Evolutionary conservation across 2,888 invertebrate genomes (phyloP).

Genomic region (Ceraclea dissimilis): DNA sequence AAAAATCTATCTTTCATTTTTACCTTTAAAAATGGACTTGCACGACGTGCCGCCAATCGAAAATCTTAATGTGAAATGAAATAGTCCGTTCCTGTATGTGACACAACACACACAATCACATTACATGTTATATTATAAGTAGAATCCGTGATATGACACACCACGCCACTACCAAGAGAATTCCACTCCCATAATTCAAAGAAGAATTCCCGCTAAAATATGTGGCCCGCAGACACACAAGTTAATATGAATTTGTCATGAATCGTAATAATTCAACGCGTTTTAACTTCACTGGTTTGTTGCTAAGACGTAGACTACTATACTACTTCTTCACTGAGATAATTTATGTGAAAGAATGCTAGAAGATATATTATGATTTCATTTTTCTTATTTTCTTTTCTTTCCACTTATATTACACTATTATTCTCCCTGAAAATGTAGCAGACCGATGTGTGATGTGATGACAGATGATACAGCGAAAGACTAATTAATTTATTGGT

Average conservation of each 20-base stretch:
- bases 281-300: constrained; percentile 6
- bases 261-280: constrained; percentile 14
- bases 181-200: constrained; percentile 5
- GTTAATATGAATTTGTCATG: constrained; percentile 18
- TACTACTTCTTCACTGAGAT: neutral
- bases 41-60: too few species aligned
- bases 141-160: constrained; percentile 2
- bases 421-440: too few species aligned
- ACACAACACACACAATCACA: neutral
- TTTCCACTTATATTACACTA: too few species aligned
- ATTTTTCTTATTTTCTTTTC: neutral
- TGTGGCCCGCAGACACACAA: constrained; percentile 16
- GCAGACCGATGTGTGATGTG: too few species aligned
- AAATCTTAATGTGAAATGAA: too few species aligned
- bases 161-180: neutral
- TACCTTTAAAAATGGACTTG: too few species aligned
- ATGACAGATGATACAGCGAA: too few species aligned
- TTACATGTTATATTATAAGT: neutral
- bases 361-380: neutral
- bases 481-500: too few species aligned
- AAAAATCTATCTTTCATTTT: too few species aligned
- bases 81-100: neutral
- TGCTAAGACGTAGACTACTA: constrained; percentile 3
- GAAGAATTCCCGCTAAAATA: constrained; percentile 17
- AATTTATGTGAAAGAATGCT: neutral